Evolutionary conservation across 2,888 invertebrate genomes (phyloP).

Genomic region (Oligia fasciuncula): DNA sequence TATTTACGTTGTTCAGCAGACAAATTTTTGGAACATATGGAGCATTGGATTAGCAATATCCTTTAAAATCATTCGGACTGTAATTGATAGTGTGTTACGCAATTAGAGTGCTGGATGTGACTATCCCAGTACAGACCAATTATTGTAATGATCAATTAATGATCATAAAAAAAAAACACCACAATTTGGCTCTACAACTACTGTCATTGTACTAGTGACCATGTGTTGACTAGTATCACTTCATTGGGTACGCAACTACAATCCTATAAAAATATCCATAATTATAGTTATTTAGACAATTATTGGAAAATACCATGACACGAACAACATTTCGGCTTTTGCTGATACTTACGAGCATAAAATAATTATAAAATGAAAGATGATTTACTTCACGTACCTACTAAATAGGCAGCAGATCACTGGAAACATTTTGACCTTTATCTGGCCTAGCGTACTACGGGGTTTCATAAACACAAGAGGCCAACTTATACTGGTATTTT

Average conservation of each 20-base stretch:
- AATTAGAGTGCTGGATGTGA: no score
- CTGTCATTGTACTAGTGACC: not conserved
- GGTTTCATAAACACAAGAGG: not conserved
- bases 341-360: not conserved
- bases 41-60: no score
- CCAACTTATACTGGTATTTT: no score
- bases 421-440: not conserved
- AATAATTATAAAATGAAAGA: not conserved
- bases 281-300: not conserved
- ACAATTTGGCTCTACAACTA: not conserved
- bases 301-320: not conserved
- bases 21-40: no score
- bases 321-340: not conserved
- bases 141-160: not conserved
- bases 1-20: no score
- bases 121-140: not conserved
- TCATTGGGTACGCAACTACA: not conserved
- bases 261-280: not conserved
- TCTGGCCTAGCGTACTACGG: not conserved
- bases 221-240: conserved; percentile 40
- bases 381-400: not conserved
- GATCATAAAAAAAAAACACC: not conserved
- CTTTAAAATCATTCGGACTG: no score
- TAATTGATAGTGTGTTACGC: no score
- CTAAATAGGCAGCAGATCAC: not conserved